phyloP scores from a whole-genome alignment of 2,888 invertebrate genomes.

The Augochlorella aurata region DNA sequence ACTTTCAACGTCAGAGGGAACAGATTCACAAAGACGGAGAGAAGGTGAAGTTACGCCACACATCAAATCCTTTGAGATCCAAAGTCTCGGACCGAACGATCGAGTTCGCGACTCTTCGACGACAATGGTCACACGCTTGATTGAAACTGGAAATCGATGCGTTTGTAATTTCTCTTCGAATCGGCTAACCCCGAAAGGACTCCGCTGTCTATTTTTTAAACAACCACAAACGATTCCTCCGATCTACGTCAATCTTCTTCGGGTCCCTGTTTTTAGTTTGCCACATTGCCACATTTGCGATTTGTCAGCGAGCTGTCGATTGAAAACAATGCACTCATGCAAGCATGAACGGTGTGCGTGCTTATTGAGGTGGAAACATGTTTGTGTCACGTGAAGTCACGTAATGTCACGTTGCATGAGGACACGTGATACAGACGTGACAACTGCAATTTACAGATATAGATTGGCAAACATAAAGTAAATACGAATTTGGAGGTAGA shows the following conservation, averaged over 20 bases:
- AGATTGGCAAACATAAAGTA: too few species aligned
- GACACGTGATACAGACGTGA: too few species aligned
- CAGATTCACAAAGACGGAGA: conserved; percentile 8
- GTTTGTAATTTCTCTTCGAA: conserved; percentile 42
- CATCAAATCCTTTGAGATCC: conserved; percentile 27
- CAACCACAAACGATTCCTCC: neutral
- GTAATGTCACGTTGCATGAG: too few species aligned
- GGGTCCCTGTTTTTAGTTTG: neutral
- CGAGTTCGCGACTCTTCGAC: conserved; percentile 5
- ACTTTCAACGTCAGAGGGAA: conserved; percentile 22
- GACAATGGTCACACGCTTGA: conserved; percentile 25
- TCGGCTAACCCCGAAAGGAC: neutral
- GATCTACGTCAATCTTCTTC: neutral
- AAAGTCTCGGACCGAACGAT: conserved; percentile 29
- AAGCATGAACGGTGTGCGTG: too few species aligned
- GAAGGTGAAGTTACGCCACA: conserved; percentile 14
- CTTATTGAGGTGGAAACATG: too few species aligned
- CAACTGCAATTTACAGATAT: too few species aligned
- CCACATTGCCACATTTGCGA: too few species aligned
- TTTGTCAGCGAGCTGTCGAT: too few species aligned
- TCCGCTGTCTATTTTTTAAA: neutral
- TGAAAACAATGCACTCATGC: too few species aligned
- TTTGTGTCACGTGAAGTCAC: too few species aligned
- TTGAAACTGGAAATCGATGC: conserved; percentile 38
- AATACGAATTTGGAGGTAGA: too few species aligned